Evolutionary conservation across 2,113 vertebrate genomes (phyloP).

Genomic region (Prolemur simus): DNA sequence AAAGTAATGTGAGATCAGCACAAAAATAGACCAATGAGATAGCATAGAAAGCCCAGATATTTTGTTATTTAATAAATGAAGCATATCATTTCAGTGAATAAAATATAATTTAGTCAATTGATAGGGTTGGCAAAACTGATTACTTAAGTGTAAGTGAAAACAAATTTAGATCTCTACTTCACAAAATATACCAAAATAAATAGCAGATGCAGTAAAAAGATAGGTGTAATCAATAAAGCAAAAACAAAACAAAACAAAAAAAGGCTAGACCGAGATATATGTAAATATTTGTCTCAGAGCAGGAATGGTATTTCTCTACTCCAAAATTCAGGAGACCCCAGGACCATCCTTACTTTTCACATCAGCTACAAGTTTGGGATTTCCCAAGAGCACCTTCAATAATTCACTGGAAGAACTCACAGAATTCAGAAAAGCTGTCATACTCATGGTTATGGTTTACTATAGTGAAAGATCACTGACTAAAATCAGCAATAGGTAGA

Average conservation of each 20-base stretch:
- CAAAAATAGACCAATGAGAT: neutral
- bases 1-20: constrained; percentile 10
- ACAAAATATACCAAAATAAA: neutral
- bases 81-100: neutral
- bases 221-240: neutral
- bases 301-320: neutral
- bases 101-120: neutral
- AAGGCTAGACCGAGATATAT: neutral
- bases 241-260: neutral
- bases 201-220: neutral
- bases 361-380: neutral
- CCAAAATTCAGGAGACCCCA: neutral
- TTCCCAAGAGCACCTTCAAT: neutral
- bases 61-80: neutral
- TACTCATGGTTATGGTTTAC: neutral
- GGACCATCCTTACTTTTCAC: neutral
- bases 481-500: neutral
- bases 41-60: neutral
- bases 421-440: neutral
- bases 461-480: neutral
- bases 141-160: neutral
- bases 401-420: neutral
- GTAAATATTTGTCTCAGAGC: neutral
- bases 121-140: neutral
- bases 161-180: neutral